A percentile compares a stretch with the other conserved stretches of the same genome.
phyloP scores from a whole-genome alignment of 1,140 invertebrate species.

The Thalassaphorura encarpata region DNA sequence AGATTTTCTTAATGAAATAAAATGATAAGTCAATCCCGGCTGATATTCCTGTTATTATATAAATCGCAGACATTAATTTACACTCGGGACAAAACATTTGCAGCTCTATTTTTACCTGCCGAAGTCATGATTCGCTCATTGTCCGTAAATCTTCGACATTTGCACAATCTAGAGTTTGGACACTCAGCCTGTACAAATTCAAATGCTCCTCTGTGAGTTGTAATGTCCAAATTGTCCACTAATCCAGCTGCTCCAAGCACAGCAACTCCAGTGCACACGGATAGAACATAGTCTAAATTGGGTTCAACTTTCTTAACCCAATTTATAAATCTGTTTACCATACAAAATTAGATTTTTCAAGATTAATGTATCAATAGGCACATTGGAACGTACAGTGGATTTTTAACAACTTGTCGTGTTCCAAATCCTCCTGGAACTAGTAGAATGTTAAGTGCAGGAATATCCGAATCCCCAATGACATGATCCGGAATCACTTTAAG shows the following conservation, averaged over 20 bases:
- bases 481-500: too few species aligned
- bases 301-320: not conserved
- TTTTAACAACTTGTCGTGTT: too few species aligned
- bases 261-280: constrained; percentile 4
- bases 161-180: constrained; percentile 8
- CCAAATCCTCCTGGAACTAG: too few species aligned
- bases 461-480: too few species aligned
- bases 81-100: not conserved
- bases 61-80: not conserved
- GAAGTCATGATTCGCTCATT: constrained; percentile 6
- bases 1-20: constrained; percentile 8
- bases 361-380: too few species aligned
- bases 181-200: constrained; percentile 4
- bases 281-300: not conserved
- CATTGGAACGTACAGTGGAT: too few species aligned
- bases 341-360: too few species aligned
- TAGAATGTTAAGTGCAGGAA: too few species aligned
- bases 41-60: constrained; percentile 7
- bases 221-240: not conserved
- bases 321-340: not conserved
- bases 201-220: too few species aligned
- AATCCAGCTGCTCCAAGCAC: not conserved
- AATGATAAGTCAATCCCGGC: constrained; percentile 13
- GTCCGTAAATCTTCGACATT: constrained; percentile 5
- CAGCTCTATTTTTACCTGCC: not conserved